A percentile compares a stretch with the other conserved stretches of the same genome.
Evolutionary conservation across 2,888 invertebrate species (phyloP).

Genomic region (Punctoribates punctum): DNA sequence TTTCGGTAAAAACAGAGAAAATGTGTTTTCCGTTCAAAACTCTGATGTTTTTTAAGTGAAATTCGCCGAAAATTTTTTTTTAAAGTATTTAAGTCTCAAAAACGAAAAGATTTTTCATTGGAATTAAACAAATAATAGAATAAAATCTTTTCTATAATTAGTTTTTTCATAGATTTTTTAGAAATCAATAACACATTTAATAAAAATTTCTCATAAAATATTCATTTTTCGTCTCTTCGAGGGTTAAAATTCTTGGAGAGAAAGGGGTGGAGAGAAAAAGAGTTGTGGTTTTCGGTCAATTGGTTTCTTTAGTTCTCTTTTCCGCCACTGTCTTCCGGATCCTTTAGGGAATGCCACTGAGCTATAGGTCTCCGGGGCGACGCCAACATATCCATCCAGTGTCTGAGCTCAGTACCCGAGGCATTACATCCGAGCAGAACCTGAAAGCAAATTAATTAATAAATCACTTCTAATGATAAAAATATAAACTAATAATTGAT

Average conservation of each 20-base stretch:
- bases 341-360: constrained; percentile 99
- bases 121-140: background rate
- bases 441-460: constrained; percentile 24
- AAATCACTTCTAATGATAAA: too few species aligned
- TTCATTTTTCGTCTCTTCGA: background rate
- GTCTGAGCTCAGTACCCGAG: constrained; percentile 94
- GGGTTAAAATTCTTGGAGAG: background rate
- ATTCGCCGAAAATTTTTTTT: too few species aligned
- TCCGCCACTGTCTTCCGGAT: constrained; percentile 85
- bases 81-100: too few species aligned
- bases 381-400: constrained; percentile 99
- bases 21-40: too few species aligned
- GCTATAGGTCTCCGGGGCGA: constrained; percentile 98
- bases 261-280: background rate
- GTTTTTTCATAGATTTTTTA: background rate
- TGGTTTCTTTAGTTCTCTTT: constrained; percentile 53
- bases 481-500: background rate
- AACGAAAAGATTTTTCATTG: too few species aligned
- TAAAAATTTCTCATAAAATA: constrained; percentile 13
- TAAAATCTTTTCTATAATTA: background rate
- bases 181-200: constrained; percentile 2
- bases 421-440: constrained; percentile 95
- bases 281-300: too few species aligned
- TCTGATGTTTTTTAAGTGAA: too few species aligned
- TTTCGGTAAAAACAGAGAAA: too few species aligned